Evolutionary conservation across 2,888 invertebrate species (phyloP).

Genomic region (Fabriciana adippe): DNA sequence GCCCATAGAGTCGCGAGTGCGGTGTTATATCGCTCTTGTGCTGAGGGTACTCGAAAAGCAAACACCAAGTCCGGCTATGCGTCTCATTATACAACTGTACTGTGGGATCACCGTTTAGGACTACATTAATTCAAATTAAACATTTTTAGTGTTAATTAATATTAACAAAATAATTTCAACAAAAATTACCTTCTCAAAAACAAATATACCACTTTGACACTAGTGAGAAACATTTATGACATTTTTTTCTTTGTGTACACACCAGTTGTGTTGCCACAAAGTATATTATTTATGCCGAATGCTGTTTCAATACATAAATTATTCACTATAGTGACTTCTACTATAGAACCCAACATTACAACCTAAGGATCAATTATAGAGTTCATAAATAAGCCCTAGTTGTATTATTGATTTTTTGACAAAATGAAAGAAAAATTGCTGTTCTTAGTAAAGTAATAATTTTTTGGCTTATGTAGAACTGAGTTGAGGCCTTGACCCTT

Average conservation of each 20-base stretch:
- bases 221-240: not conserved
- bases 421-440: not conserved
- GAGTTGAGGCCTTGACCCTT: too few species aligned
- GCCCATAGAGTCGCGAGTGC: constrained; percentile 80
- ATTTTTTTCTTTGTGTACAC: not conserved
- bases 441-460: not conserved
- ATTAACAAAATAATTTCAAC: too few species aligned
- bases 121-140: constrained; percentile 46
- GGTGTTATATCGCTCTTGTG: constrained; percentile 67
- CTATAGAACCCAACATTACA: not conserved
- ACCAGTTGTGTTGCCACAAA: not conserved
- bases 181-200: too few species aligned
- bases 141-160: too few species aligned
- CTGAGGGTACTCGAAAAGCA: constrained; percentile 78
- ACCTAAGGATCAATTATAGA: not conserved
- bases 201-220: not conserved
- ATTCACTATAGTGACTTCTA: constrained; percentile 4
- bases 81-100: constrained; percentile 68
- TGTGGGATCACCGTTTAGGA: constrained; percentile 76
- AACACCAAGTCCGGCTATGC: constrained; percentile 74
- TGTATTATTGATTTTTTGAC: not conserved
- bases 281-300: constrained; percentile 28
- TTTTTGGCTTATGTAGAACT: not conserved
- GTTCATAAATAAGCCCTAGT: not conserved
- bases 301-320: constrained; percentile 21